A percentile compares a stretch with the other conserved stretches of the same genome.
phyloP scores from a whole-genome alignment of 2,888 invertebrate genomes.

The Cantharis rustica region DNA sequence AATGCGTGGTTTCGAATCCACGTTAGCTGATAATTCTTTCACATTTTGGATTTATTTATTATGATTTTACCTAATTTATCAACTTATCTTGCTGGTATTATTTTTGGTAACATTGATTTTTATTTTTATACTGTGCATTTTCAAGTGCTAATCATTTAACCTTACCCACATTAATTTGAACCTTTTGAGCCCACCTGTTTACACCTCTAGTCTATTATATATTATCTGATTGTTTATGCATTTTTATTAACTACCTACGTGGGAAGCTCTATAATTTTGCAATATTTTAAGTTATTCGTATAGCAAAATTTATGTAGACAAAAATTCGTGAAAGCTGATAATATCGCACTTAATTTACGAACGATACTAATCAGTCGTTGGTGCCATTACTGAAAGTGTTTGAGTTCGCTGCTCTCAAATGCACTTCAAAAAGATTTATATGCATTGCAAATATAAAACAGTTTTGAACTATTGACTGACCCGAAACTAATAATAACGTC shows the following conservation, averaged over 20 bases:
- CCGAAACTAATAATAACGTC: slow-evolving; percentile 7
- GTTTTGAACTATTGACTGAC: slow-evolving; percentile 2
- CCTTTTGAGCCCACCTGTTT: not conserved
- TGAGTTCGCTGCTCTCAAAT: slow-evolving; percentile 5
- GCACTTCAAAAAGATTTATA: slow-evolving; percentile 1
- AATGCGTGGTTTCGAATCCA: too few relatives aligned
- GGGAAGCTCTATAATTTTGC: not conserved
- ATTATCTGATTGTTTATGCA: not conserved
- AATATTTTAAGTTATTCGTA: not conserved
- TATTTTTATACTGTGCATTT: not conserved
- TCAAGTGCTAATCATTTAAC: not conserved
- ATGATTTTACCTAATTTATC: not conserved
- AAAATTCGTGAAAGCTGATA: not conserved
- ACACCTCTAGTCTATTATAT: not conserved
- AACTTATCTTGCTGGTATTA: not conserved
- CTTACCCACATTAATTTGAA: not conserved
- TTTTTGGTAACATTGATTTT: not conserved
- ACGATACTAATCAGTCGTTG: not conserved
- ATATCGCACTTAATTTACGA: not conserved
- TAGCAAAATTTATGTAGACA: not conserved
- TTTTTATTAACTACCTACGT: not conserved
- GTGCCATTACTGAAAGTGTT: not conserved
- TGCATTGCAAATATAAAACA: slow-evolving; percentile 8
- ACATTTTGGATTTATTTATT: too few relatives aligned
- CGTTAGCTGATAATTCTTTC: too few relatives aligned